These are phyloP conservation scores for Hemicentrotus pulcherrimus DNA, from an alignment of 35 echinoderm and acorn worm species.

Conservation along the genomic window DNA sequence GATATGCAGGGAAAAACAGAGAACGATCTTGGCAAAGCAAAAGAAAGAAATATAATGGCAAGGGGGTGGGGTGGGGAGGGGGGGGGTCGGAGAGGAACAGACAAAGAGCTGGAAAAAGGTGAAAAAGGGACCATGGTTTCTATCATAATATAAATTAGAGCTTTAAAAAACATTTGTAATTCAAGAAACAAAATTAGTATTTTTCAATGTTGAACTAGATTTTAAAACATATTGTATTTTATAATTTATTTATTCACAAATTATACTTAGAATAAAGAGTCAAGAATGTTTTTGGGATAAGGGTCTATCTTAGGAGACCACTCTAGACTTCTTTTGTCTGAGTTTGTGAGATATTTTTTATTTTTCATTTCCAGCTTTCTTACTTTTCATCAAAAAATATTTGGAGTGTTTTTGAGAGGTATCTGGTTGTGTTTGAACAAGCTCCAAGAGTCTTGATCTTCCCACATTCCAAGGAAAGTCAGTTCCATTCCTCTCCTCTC, in stretches of 20 bases:
- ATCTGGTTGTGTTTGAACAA: neutral
- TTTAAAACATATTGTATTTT: no score
- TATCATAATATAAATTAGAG: no score
- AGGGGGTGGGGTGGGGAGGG: neutral
- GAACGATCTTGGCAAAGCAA: neutral
- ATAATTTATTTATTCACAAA: no score
- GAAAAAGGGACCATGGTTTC: no score
- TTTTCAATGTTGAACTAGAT: no score
- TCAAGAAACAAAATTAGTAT: no score
- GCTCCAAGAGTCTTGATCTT: constrained; percentile 16
- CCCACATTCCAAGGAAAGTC: neutral
- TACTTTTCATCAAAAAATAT: neutral
- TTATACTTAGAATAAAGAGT: no score
- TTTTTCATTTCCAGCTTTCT: neutral
- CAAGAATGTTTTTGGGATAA: neutral
- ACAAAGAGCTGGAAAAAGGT: no score
- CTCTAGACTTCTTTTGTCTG: neutral
- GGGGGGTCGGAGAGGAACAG: no score
- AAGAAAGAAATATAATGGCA: neutral
- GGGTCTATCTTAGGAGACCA: neutral
- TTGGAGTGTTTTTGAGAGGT: neutral
- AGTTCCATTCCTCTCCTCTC: neutral
- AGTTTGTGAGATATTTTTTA: neutral
- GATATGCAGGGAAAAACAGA: neutral
- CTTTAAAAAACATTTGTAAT: no score